Evolutionary conservation across 2,113 vertebrate genomes (phyloP), one percentile per base, ranked within the genome.

Genomic region (Nothoprocta perdicaria): DNA sequence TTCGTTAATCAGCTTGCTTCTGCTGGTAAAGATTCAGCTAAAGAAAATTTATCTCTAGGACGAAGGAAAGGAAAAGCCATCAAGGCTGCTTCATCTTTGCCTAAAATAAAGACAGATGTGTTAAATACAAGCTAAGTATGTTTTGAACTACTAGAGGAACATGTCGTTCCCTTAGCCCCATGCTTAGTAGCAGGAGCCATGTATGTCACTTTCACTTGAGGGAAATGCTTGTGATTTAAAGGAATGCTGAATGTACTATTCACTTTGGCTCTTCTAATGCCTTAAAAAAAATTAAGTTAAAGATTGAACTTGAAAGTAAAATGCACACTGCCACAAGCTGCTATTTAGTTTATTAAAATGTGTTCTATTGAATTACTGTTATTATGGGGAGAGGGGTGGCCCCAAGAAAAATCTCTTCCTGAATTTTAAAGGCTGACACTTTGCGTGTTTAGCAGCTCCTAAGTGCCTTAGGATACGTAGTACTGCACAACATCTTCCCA

Each of bases 171-270:
- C 41, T 82, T 73, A 79, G 21, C 4, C 41, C 11, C 72, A 14
- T 79, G 38, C 27, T 83, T 68, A 76, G 76, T 31, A 71, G 22
- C 8, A 85, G 31, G 55, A 69, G 66, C 43, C 43, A 53, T 65
- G 48, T 66, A 21, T 46, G 78, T 66, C 66, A 41, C 38, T 92
- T 87, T 69, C 22, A 35, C 18, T 14, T 41, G 68, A 50, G 52
- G 27, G 19, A 91, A 95, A 85, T 80, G 80, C 27, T n/a, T 63
- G 7, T 77, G 79, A 95, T 94, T 77, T 95, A 91, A 82, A 89
- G 35, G 52, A 84, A 90, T 63, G 50, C 6, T 74, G 19, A 80
- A 93, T 71, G 16, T 67, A 38, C 50, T 57, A 57, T 31, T 84
- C 38, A 21, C 38, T 84, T 84, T 85, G 68, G 23, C 33, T 84